Percentiles rank a stretch among this genome's conserved stretches.
These are phyloP conservation scores for Gymnoscopelus braueri DNA, from an alignment of 2,797 vertebrate genomes.

Conservation along the genomic window DNA sequence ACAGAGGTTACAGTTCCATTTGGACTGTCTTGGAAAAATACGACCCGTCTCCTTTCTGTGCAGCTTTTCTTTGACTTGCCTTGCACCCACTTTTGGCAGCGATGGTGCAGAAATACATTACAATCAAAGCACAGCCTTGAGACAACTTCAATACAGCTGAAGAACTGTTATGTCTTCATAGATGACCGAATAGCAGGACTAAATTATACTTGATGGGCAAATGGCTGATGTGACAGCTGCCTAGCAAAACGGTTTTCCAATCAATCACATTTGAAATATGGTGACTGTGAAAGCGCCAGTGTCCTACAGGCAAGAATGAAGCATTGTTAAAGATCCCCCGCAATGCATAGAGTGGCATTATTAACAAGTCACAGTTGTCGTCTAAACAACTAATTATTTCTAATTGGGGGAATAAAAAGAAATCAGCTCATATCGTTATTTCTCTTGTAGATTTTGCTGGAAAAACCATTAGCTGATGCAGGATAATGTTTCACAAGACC, in stretches of 20 bases:
- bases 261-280: neutral
- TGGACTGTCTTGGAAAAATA: slow-evolving; percentile 45
- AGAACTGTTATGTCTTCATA: neutral
- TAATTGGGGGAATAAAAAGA: slow-evolving; percentile 13
- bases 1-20: slow-evolving; percentile 45
- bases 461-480: neutral
- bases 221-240: neutral
- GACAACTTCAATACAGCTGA: slow-evolving; percentile 2
- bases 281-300: neutral
- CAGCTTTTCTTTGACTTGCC: slow-evolving; percentile 28
- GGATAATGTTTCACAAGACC: neutral
- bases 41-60: slow-evolving; percentile 26
- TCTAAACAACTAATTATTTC: slow-evolving; percentile 8
- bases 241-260: slow-evolving; percentile 6
- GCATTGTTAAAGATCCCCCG: neutral
- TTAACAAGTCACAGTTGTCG: neutral
- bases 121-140: slow-evolving; percentile 11
- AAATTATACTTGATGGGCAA: neutral
- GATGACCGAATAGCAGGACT: neutral
- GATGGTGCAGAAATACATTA: neutral
- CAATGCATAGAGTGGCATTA: neutral
- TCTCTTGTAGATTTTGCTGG: neutral
- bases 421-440: neutral
- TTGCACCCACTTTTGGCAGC: slow-evolving; percentile 17
- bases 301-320: neutral